Evolutionary conservation across 2,797 vertebrate genomes (phyloP).

Genomic region (Aselliscus stoliczkanus): DNA sequence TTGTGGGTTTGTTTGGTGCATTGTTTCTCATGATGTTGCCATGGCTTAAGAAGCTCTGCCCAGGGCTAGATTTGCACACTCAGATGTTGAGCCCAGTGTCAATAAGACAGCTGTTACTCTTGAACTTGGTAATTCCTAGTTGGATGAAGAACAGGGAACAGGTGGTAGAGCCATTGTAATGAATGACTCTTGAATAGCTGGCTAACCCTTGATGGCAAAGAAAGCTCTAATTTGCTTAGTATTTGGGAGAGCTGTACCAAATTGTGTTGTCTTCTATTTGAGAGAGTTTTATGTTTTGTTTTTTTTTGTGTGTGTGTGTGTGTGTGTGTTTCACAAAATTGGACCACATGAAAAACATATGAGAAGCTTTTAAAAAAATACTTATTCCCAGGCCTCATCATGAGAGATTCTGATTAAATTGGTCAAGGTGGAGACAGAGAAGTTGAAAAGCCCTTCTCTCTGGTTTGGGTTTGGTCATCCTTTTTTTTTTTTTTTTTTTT

Average conservation of each 20-base stretch:
- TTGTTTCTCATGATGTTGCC: neutral
- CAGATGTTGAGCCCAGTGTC: neutral
- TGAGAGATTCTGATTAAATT: neutral
- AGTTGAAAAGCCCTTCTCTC: neutral
- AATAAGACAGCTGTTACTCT: neutral
- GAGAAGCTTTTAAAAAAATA: neutral
- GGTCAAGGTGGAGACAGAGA: neutral
- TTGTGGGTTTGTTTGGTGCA: neutral
- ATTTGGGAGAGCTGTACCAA: neutral
- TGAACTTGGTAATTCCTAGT: neutral
- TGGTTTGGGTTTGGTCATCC: neutral
- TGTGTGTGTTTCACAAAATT: neutral
- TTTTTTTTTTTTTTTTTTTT: too few relatives aligned
- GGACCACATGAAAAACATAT: neutral
- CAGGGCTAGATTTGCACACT: neutral
- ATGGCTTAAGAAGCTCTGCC: neutral
- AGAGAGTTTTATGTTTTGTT: neutral
- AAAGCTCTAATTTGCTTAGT: neutral
- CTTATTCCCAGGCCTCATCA: neutral
- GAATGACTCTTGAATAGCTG: neutral
- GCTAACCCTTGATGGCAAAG: neutral
- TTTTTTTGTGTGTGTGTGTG: too few relatives aligned
- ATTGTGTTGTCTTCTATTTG: neutral
- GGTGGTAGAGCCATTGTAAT: neutral
- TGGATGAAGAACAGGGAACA: neutral